phyloP scores from a whole-genome alignment of 2,113 vertebrate species.

The Podocnemis expansa region DNA sequence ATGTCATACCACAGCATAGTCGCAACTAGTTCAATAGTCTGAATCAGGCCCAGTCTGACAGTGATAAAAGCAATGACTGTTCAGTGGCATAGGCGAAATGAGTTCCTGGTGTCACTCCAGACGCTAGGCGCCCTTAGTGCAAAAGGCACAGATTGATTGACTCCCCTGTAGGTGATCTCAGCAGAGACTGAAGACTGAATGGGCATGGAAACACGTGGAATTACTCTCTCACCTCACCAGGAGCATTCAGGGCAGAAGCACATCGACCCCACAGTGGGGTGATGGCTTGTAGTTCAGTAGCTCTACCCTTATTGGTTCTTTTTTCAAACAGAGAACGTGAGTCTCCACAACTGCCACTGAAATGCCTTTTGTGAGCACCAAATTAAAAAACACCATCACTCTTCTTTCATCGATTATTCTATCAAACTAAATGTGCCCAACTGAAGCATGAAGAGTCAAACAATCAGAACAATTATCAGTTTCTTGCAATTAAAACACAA shows the following conservation, averaged over 20 bases:
- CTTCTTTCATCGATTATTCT: neutral
- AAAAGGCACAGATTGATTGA: neutral
- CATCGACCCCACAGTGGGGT: accelerated
- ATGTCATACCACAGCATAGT: neutral
- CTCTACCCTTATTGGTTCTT: neutral
- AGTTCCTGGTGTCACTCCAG: neutral
- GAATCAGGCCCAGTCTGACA: neutral
- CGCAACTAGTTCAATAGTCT: neutral
- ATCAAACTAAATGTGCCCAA: neutral
- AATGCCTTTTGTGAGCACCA: neutral
- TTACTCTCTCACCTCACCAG: neutral
- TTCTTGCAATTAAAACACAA: constrained; percentile 1
- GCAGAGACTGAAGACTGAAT: neutral
- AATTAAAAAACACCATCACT: neutral
- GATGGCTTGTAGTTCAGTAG: neutral
- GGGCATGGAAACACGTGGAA: neutral
- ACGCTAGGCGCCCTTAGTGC: too few species aligned
- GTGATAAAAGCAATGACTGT: neutral
- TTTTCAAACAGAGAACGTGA: neutral
- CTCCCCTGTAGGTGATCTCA: accelerated
- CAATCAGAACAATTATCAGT: neutral
- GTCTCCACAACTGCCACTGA: neutral
- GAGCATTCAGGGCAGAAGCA: neutral
- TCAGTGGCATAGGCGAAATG: neutral
- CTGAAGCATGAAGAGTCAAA: neutral